Base-by-base conservation (phyloP, 2,888 invertebrate genomes). In the Thereva unica region DNA sequence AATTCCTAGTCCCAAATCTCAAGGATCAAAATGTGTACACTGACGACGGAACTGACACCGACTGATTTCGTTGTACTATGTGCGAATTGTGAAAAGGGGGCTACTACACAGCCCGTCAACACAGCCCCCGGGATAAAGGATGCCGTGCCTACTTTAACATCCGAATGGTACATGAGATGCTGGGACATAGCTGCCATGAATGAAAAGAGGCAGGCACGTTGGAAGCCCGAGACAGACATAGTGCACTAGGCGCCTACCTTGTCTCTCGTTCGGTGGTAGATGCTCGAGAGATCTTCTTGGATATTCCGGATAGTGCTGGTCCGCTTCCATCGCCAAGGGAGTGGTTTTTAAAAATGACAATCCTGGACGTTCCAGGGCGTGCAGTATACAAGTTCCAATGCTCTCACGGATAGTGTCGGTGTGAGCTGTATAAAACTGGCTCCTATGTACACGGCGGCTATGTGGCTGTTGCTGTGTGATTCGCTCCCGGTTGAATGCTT, bases 41-140 rank as follows among this genome's bases (percentile, higher is more conserved):
- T 69, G 69, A 53, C 64, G 64, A 67, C 67, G 59, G 67, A 67
- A 69, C 69, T 64, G 64, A 69, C 67, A 69, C 56, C 69, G 67
- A 69, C 69, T 69, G 69, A 69, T 67, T 64, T 45, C 7, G 53
- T 64, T 41, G 44, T 53, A 34, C 50, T 63, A 44, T 64, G 50
- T 53, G 54, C 47, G 55, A 47, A 61, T 61, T 61, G 57, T 42
- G 35, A 35, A 44, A 53, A 53, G 12, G 47, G 57, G 57, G 57
- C 47, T 50, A 23, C 50, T 34, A 50, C 50, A 47, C 57, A 35
- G 57, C 10, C 56, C 57, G 47, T 12, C 34, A 47, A 59, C 38
- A 49, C 6, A 50, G n/a, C 23, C 23, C 23, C 23, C 23, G 50
- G 38, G 50, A 50, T 9, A 50, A 49, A 7, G 49, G 49, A 61